Percentiles rank a stretch among this genome's conserved stretches.
phyloP scores from a whole-genome alignment of 2,888 invertebrate species.

The Saturnia pavonia region DNA sequence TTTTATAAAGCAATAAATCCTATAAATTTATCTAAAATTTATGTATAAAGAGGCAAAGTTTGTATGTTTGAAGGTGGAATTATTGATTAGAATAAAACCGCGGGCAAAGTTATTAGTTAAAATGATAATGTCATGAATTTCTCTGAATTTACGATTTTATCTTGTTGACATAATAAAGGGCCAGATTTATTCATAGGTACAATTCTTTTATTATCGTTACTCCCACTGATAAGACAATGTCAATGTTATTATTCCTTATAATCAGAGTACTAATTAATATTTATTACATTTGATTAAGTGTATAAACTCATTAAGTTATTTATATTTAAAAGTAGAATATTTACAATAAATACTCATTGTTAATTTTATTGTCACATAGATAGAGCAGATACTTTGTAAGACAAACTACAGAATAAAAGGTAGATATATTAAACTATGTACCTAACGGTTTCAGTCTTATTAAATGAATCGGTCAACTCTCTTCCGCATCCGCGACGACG shows the following conservation, averaged over 20 bases:
- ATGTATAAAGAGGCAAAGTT: no score
- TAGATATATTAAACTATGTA: background rate
- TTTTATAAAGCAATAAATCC: no score
- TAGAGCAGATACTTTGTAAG: background rate
- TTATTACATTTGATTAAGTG: background rate
- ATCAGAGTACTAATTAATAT: background rate
- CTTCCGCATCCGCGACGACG: no score
- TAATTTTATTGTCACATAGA: background rate
- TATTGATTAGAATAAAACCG: no score
- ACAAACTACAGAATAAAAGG: background rate
- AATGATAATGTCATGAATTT: no score
- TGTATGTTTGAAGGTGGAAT: no score
- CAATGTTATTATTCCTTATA: background rate
- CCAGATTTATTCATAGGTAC: constrained; percentile 19
- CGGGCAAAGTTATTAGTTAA: no score
- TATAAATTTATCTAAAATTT: no score
- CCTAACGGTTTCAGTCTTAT: no score
- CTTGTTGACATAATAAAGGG: constrained; percentile 49
- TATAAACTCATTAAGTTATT: background rate
- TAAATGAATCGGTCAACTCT: no score
- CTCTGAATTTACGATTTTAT: constrained; percentile 40
- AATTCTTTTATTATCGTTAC: constrained; percentile 47
- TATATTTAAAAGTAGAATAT: background rate
- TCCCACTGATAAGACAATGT: background rate
- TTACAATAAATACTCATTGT: background rate